Percentiles rank a stretch among this genome's conserved stretches.
Conservation (phyloP, 2,888 invertebrate species). For the Chaitophorus viminalis region DNA sequence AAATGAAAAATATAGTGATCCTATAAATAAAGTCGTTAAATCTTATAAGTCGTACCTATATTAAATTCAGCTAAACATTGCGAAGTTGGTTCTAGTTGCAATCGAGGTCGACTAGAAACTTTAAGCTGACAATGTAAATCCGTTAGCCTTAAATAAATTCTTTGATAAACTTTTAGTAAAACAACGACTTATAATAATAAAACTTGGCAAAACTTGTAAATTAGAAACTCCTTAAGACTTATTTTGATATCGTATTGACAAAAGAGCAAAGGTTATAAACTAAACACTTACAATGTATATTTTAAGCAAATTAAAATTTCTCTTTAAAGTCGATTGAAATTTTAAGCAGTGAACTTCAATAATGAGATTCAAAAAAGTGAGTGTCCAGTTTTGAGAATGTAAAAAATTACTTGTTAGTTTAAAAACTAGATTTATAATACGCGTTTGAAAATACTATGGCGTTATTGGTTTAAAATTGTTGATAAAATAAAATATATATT, state of each 20-base stretch:
- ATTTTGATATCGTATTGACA: not conserved
- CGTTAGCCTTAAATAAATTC: slow-evolving; percentile 11
- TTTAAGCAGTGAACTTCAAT: not conserved
- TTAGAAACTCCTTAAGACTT: slow-evolving; percentile 11
- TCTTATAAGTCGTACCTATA: not conserved
- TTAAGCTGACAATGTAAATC: slow-evolving; percentile 4
- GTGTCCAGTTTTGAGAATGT: not conserved
- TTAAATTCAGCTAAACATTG: not conserved
- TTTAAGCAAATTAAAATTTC: not conserved
- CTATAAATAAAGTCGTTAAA: not conserved
- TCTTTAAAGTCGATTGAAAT: not conserved
- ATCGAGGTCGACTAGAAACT: slow-evolving; percentile 1
- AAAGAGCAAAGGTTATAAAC: not conserved
- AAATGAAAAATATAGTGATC: too few relatives aligned
- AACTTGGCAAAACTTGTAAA: slow-evolving; percentile 24
- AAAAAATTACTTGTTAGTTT: not conserved
- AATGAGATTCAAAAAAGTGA: not conserved
- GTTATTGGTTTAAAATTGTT: too few relatives aligned
- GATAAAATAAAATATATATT: too few relatives aligned
- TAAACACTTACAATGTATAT: not conserved
- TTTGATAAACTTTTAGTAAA: slow-evolving; percentile 28
- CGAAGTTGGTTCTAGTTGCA: not conserved
- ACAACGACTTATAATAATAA: slow-evolving; percentile 4
- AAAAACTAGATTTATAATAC: not conserved
- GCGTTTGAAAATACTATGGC: too few relatives aligned